Conservation (phyloP, 2,797 vertebrate species). For the Perodicticus potto region DNA sequence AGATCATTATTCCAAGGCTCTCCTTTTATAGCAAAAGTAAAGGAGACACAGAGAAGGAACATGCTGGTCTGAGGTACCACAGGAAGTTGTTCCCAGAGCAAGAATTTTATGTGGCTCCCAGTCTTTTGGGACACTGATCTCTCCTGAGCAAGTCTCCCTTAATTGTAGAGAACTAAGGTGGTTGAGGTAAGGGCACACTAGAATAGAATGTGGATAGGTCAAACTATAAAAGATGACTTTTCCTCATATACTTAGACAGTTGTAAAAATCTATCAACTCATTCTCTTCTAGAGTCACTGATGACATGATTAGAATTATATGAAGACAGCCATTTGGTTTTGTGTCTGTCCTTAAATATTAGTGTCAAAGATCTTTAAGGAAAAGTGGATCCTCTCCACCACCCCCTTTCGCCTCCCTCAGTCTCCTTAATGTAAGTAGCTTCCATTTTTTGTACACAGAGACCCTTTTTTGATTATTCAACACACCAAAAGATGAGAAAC, state of each 20-base stretch:
- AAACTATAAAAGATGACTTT: not conserved
- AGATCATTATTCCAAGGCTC: conserved; percentile 39
- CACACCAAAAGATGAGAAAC: not conserved
- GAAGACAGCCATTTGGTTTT: not conserved
- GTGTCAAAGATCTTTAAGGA: conserved; percentile 19
- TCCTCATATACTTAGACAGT: not conserved
- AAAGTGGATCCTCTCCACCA: not conserved
- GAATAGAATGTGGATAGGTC: not conserved
- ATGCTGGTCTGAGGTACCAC: not conserved
- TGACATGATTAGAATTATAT: not conserved
- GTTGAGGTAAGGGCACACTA: not conserved
- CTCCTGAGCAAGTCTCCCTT: not conserved
- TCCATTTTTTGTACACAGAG: not conserved
- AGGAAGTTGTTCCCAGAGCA: not conserved
- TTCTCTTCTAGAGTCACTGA: not conserved
- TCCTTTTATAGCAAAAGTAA: not conserved
- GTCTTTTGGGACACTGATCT: not conserved
- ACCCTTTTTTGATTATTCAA: not conserved
- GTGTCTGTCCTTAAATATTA: not conserved
- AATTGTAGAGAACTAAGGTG: not conserved
- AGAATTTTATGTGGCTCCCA: not conserved
- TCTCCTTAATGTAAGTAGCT: not conserved
- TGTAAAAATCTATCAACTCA: not conserved
- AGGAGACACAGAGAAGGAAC: not conserved
- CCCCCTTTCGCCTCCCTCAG: not conserved